These are phyloP conservation scores for Platysteira castanea DNA, from an alignment of 2,113 vertebrate species.

Conservation along the genomic window DNA sequence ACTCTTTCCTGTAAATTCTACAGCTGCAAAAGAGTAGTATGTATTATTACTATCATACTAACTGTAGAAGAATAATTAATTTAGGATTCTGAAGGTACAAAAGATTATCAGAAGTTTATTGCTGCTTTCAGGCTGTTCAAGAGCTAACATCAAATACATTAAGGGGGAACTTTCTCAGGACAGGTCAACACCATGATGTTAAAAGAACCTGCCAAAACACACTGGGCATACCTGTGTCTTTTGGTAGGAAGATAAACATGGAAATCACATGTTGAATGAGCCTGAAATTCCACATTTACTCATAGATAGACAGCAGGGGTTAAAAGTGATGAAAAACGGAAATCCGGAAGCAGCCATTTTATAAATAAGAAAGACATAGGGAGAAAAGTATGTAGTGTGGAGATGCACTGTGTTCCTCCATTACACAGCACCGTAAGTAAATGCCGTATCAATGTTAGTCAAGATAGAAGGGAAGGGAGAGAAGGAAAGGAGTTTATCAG, in stretches of 20 bases:
- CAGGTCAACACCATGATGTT: background rate
- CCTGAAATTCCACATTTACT: background rate
- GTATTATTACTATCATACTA: background rate
- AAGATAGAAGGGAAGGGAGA: background rate
- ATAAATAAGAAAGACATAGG: background rate
- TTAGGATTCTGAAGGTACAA: background rate
- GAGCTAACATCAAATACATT: background rate
- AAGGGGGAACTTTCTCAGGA: background rate
- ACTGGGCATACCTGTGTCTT: background rate
- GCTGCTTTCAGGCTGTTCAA: background rate
- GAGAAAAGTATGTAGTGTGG: background rate
- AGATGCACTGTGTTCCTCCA: background rate
- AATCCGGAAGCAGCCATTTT: background rate
- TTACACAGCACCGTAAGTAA: background rate
- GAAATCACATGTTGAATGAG: background rate
- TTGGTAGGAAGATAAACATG: background rate
- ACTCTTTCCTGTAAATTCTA: background rate
- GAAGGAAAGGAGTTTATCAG: background rate
- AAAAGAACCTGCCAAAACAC: background rate
- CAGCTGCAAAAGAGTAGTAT: background rate
- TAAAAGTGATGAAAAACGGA: background rate
- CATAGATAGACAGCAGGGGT: background rate
- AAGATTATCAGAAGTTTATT: background rate
- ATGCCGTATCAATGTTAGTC: background rate
- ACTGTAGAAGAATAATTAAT: background rate